A percentile compares a stretch with the other conserved stretches of the same genome.
These are phyloP conservation scores for Panurus biarmicus DNA, from an alignment of 2,113 vertebrate species.

Conservation along the genomic window DNA sequence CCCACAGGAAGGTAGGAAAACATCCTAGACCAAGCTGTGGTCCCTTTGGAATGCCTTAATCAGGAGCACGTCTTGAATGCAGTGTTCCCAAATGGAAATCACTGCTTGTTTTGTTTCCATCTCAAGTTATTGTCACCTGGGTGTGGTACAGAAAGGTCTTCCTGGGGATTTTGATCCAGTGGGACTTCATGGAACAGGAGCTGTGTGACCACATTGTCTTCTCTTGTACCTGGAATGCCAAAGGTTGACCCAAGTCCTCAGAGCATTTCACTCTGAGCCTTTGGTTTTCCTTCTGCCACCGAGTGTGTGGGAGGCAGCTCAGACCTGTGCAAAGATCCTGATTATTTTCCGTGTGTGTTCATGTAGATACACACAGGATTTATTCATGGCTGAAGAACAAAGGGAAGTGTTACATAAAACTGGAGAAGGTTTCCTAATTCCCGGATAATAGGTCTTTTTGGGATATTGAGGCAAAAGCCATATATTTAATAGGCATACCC, in stretches of 20 bases:
- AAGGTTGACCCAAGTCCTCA: background rate
- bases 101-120: background rate
- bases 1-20: background rate
- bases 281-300: background rate
- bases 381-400: background rate
- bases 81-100: background rate
- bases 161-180: background rate
- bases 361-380: background rate
- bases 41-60: background rate
- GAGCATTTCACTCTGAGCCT: background rate
- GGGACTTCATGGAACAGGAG: background rate
- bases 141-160: background rate
- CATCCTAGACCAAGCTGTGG: background rate
- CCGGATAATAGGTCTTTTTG: background rate
- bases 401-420: background rate
- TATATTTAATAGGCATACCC: accelerated
- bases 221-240: background rate
- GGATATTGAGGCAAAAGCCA: background rate
- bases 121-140: background rate
- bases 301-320: background rate
- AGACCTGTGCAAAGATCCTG: background rate
- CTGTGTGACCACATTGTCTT: background rate
- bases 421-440: background rate
- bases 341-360: background rate
- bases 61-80: accelerated